phyloP scores from a whole-genome alignment of 2,113 vertebrate genomes.

The Pristiophorus japonicus region DNA sequence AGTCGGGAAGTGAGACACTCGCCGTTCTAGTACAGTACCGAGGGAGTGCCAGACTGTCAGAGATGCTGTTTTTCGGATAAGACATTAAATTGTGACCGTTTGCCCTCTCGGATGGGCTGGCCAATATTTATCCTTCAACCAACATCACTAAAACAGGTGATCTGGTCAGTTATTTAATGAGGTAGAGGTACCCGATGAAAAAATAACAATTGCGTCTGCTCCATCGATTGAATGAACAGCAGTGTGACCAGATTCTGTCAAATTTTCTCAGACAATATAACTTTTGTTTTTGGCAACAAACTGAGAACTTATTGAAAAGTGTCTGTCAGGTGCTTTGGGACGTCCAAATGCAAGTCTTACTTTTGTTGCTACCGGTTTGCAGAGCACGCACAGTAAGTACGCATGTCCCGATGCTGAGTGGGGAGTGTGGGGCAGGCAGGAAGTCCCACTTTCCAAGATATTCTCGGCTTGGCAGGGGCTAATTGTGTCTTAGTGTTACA shows the following conservation, averaged over 20 bases:
- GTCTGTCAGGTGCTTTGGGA: neutral
- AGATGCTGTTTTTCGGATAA: no score
- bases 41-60: neutral
- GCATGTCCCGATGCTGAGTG: neutral
- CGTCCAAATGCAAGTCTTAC: neutral
- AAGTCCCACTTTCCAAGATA: constrained; percentile 13
- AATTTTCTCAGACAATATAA: neutral
- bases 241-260: no score
- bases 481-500: neutral
- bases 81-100: no score
- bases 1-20: no score
- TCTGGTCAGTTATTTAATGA: neutral
- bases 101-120: neutral
- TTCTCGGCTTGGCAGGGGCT: constrained; percentile 6
- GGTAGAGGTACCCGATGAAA: neutral
- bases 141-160: neutral
- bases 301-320: neutral
- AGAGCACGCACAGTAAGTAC: neutral
- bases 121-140: neutral
- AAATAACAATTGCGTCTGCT: neutral
- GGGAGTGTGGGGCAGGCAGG: neutral
- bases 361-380: neutral
- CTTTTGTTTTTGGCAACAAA: neutral
- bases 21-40: neutral
- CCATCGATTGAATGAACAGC: no score